phyloP scores from a whole-genome alignment of 2,797 vertebrate species.

The Pangasius krempfi region DNA sequence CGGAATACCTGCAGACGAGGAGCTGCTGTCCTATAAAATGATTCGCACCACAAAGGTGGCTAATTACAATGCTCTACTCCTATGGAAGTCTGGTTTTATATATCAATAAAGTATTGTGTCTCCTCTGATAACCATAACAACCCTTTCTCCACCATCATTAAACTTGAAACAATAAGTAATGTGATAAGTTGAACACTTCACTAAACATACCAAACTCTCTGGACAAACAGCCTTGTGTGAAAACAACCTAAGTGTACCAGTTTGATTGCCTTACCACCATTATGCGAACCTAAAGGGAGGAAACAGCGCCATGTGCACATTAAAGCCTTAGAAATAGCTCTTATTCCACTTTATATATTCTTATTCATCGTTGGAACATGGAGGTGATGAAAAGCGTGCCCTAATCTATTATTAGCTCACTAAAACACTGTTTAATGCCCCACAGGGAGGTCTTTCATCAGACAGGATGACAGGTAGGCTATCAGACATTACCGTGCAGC shows the following conservation, averaged over 20 bases:
- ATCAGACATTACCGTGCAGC: slow-evolving; percentile 64
- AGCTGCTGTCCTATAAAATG: neutral
- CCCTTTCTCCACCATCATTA: neutral
- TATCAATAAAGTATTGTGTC: neutral
- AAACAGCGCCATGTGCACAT: slow-evolving; percentile 38
- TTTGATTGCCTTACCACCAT: neutral
- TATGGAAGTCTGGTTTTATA: neutral
- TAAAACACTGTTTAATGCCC: slow-evolving; percentile 76
- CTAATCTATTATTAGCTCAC: slow-evolving; percentile 80
- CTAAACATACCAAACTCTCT: neutral
- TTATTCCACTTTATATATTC: slow-evolving; percentile 62
- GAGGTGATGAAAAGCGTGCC: slow-evolving; percentile 79
- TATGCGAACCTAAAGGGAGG: neutral
- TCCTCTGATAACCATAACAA: neutral
- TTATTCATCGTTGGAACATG: slow-evolving; percentile 68
- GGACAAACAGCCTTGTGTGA: neutral
- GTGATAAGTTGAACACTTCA: neutral
- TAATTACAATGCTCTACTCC: neutral
- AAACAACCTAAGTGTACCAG: neutral
- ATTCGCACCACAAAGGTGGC: neutral
- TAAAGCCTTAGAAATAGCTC: slow-evolving; percentile 57
- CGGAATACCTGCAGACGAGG: neutral
- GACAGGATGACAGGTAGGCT: slow-evolving; percentile 75
- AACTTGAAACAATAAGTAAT: neutral
- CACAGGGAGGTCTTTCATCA: slow-evolving; percentile 79